Percentiles rank a stretch among this genome's conserved stretches.
phyloP scores from a whole-genome alignment of 2,797 vertebrate species.

The Molossus alvarezi region DNA sequence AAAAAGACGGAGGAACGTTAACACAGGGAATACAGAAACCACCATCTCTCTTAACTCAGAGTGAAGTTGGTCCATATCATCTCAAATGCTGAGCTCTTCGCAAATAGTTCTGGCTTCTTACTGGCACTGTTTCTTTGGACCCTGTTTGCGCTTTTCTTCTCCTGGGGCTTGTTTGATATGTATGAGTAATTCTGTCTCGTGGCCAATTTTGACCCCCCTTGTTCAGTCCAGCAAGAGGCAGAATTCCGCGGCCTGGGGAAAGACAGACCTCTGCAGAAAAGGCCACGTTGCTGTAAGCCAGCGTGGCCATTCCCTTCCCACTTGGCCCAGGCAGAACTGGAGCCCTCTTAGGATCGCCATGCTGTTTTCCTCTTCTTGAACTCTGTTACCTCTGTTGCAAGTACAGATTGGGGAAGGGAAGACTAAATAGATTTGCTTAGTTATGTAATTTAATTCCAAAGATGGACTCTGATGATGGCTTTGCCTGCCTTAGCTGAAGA shows the following conservation, averaged over 20 bases:
- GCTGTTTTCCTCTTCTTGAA: not conserved
- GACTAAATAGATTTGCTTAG: not conserved
- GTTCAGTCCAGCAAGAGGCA: not conserved
- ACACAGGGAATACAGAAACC: not conserved
- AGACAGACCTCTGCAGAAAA: not conserved
- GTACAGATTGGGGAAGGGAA: not conserved
- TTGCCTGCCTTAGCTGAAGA: not conserved
- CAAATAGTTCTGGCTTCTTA: not conserved
- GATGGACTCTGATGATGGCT: not conserved
- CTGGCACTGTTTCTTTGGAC: not conserved
- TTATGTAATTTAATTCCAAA: conserved; percentile 13
- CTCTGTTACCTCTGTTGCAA: not conserved
- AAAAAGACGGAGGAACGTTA: not conserved
- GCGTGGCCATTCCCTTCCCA: not conserved
- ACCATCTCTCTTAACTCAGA: not conserved
- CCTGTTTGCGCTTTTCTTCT: not conserved
- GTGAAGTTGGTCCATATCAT: not conserved
- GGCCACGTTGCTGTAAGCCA: not conserved
- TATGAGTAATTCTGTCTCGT: not conserved
- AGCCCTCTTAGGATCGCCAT: not conserved
- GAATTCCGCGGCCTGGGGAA: not conserved
- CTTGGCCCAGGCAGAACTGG: not conserved
- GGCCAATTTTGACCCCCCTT: not conserved
- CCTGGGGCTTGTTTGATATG: not conserved
- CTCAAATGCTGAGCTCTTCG: not conserved